Evolutionary conservation across 2,888 invertebrate genomes (phyloP), one percentile per base, ranked within the genome.

Genomic region (Acleris emargana): DNA sequence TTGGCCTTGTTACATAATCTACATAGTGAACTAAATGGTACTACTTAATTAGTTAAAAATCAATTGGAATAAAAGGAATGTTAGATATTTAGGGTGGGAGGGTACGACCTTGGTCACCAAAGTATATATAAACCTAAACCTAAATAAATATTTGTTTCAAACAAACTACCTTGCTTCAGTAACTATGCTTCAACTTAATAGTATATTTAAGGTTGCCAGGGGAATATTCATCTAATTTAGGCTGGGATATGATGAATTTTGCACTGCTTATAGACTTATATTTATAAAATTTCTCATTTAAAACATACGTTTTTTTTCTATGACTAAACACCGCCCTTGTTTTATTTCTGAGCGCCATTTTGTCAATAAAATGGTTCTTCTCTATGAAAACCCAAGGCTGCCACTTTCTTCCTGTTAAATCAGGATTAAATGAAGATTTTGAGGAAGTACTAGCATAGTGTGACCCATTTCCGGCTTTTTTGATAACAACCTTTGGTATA

Each of bases 321-420:
- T 89, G 83, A 69, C 77, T 91, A 69, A 81, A 92, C 49, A 91
- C 75, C 66, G 92, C 92, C 74, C 80, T 86, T 5, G 77, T 82
- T 76, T 91, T 89, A 43, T 86, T 89, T 72, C 76, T 87, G 4
- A 80, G 70, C 38, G 88, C 88, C 93, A 93, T 93, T 80, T 87
- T 88, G 71, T 93, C 93, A 69, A 93, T 85, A 68, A 91, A 88
- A 71, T 74, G 71, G 74, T 86, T 87, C 80, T 88, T 91, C 69
- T 91, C 91, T 67, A 93, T 73, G 72, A 89, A 91, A 18, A 93
- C 93, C 90, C 91, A 92, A 0, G 93, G 93, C 76, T 93, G 93
- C 93, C 93, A 93, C 72, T 92, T 93, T 66, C 88, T 85, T 6
- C 93, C 93, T 1, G 93, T 92, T 69, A 93, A 76, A 70, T 93